phyloP scores from a whole-genome alignment of 2,888 invertebrate species.

The Acheta domesticus region DNA sequence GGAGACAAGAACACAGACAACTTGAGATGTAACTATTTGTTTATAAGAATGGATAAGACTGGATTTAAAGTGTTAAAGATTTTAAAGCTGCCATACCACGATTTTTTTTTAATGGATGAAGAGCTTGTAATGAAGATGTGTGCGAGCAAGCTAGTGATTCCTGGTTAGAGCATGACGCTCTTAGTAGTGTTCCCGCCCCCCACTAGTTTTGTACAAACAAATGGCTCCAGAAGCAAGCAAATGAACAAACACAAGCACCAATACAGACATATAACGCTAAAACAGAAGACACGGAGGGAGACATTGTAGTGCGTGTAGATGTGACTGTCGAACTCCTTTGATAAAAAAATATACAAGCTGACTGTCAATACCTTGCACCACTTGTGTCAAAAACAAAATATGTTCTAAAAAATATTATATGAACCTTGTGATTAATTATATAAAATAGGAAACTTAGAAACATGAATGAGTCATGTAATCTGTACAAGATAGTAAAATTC shows the following conservation, averaged over 20 bases:
- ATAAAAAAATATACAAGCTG: constrained; percentile 9
- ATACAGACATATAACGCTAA: neutral
- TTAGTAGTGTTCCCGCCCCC: neutral
- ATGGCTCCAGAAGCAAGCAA: constrained; percentile 18
- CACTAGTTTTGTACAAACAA: constrained; percentile 12
- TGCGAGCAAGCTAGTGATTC: neutral
- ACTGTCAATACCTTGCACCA: neutral
- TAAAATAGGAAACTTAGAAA: constrained; percentile 4
- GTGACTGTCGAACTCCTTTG: neutral
- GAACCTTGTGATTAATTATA: constrained; percentile 9
- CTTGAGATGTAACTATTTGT: constrained; percentile 5
- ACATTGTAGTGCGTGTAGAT: neutral
- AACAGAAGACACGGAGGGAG: neutral
- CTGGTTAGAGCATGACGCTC: neutral
- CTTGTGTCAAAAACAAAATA: neutral
- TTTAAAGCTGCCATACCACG: constrained; percentile 22
- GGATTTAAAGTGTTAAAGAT: constrained; percentile 5
- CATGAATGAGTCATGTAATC: constrained; percentile 2
- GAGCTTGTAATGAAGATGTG: constrained; percentile 18
- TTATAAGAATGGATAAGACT: constrained; percentile 31
- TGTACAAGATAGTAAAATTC: constrained; percentile 18
- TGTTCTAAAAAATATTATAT: neutral
- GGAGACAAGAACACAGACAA: constrained; percentile 1
- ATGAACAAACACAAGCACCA: constrained; percentile 18
- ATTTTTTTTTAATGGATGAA: constrained; percentile 22